phyloP scores from a whole-genome alignment of 1,140 invertebrate species.

The Lepidurus arcticus region DNA sequence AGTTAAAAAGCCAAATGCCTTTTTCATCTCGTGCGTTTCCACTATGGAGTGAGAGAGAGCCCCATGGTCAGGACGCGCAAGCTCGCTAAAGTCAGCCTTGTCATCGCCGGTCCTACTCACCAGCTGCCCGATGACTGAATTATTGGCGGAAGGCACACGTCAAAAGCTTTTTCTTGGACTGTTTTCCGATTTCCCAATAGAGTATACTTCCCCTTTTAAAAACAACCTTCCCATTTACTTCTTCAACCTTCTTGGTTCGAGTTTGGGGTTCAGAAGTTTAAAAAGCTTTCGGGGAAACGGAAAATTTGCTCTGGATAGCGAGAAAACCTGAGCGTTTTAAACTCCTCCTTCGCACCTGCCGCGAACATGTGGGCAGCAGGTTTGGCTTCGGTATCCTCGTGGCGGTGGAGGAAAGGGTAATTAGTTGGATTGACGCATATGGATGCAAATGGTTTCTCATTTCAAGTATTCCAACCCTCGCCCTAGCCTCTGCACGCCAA shows the following conservation, averaged over 20 bases:
- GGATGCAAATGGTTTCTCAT: constrained; percentile 3
- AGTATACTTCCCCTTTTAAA: background rate
- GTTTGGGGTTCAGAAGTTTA: background rate
- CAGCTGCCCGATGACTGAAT: constrained; percentile 20
- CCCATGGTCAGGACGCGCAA: background rate
- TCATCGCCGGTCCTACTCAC: background rate
- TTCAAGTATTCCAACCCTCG: background rate
- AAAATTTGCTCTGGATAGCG: background rate
- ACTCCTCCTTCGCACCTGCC: background rate
- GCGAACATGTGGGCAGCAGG: background rate
- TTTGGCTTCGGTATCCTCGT: background rate
- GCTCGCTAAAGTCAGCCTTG: background rate
- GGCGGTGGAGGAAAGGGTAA: background rate
- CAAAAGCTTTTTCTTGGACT: background rate
- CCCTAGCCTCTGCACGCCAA: background rate
- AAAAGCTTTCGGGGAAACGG: no score
- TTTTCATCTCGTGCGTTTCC: no score
- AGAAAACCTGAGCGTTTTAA: background rate
- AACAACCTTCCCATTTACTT: background rate
- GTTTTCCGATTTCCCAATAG: constrained; percentile 3
- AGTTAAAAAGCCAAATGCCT: no score
- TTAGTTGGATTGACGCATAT: constrained; percentile 22
- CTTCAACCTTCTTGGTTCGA: background rate
- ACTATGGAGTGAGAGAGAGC: background rate
- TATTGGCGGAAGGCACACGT: constrained; percentile 20